Conservation (phyloP, 1,140 invertebrate species). For the Eriocheir sinensis region DNA sequence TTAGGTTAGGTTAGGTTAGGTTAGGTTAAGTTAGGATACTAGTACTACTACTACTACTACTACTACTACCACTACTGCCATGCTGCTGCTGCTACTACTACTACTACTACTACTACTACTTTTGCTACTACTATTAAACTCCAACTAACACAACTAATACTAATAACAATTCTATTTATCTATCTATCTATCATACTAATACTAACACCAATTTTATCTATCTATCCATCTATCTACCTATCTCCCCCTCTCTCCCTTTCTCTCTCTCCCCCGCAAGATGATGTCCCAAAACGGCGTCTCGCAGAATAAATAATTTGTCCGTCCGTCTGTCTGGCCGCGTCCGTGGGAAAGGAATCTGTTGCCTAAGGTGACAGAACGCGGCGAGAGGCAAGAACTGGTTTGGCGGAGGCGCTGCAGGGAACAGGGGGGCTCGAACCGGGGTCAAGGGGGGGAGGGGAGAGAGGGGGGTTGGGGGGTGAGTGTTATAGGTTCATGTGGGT, state of each 20-base stretch:
- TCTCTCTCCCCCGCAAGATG: neutral
- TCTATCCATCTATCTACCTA: neutral
- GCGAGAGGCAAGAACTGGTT: neutral
- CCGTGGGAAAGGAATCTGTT: constrained; percentile 10
- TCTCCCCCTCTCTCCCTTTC: neutral
- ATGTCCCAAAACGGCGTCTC: neutral
- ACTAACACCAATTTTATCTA: too few relatives aligned
- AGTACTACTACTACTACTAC: too few relatives aligned
- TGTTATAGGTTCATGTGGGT: too few relatives aligned
- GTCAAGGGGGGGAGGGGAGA: neutral
- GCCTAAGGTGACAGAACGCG: neutral
- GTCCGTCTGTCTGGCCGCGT: neutral
- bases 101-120: too few relatives aligned
- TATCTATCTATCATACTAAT: too few relatives aligned
- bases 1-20: neutral
- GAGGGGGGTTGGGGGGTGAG: neutral
- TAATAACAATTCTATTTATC: too few relatives aligned
- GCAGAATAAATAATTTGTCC: neutral
- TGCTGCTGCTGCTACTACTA: too few relatives aligned
- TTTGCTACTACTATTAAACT: too few relatives aligned
- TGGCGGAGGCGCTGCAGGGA: neutral
- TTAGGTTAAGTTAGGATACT: neutral
- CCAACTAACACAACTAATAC: too few relatives aligned
- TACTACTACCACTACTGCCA: too few relatives aligned
- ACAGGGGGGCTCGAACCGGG: too few relatives aligned